Conservation (phyloP, 2,888 invertebrate genomes). For the Drosophila setosimentum region DNA sequence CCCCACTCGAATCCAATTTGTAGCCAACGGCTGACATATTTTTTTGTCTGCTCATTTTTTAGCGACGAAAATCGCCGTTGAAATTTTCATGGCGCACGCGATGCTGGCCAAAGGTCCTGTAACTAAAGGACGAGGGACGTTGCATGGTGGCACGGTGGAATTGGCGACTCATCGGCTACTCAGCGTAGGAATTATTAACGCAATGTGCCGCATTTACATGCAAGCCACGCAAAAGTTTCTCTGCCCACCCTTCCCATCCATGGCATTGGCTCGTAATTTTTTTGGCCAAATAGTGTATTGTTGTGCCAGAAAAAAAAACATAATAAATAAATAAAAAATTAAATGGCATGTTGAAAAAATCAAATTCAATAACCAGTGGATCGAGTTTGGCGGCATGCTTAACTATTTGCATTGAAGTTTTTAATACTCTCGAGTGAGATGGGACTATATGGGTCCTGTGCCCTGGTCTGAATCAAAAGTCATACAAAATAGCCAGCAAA, state of each 20-base stretch:
- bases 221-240: slow-evolving; percentile 13
- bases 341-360: slow-evolving; percentile 23
- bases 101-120: slow-evolving; percentile 28
- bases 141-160: slow-evolving; percentile 1
- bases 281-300: slow-evolving; percentile 67
- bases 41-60: slow-evolving; percentile 42
- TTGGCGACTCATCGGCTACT: slow-evolving; percentile 68
- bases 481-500: neutral
- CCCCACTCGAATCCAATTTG: slow-evolving; percentile 39
- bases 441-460: neutral
- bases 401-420: slow-evolving; percentile 17
- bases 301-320: slow-evolving; percentile 18
- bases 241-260: neutral
- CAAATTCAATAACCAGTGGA: slow-evolving; percentile 18
- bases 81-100: slow-evolving; percentile 62
- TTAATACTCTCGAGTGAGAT: slow-evolving; percentile 11
- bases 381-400: neutral
- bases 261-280: slow-evolving; percentile 45
- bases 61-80: slow-evolving; percentile 37
- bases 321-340: slow-evolving; percentile 11
- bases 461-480: slow-evolving; percentile 5
- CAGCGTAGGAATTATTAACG: slow-evolving; percentile 70
- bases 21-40: slow-evolving; percentile 25
- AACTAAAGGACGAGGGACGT: neutral
- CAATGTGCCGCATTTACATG: slow-evolving; percentile 67